These are phyloP conservation scores for Xenopus petersii DNA, from an alignment of 2,797 vertebrate species.

Conservation along the genomic window DNA sequence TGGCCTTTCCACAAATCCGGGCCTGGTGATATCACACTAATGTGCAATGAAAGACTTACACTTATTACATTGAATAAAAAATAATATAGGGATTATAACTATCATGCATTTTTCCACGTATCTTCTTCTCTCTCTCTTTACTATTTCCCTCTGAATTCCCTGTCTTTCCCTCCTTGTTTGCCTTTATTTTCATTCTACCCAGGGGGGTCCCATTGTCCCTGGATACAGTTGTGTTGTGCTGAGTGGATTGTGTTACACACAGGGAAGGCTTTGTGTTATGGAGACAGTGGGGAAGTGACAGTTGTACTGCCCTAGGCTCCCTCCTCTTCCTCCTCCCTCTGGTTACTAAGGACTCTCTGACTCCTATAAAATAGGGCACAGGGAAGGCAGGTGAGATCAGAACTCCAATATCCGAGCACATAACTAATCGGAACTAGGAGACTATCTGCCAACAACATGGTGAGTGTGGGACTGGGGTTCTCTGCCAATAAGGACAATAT, in stretches of 20 bases:
- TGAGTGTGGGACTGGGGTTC: background rate
- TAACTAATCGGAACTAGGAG: constrained; percentile 30
- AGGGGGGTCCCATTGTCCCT: constrained; percentile 12
- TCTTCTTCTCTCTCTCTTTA: background rate
- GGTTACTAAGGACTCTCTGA: constrained; percentile 24
- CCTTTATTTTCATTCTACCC: background rate
- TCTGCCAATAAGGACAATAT: no score
- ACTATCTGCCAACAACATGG: constrained; percentile 11
- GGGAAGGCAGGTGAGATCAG: background rate
- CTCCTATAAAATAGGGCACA: constrained; percentile 8
- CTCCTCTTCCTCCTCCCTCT: background rate
- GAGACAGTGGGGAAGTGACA: background rate
- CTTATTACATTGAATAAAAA: no score
- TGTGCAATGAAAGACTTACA: no score
- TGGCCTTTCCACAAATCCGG: no score
- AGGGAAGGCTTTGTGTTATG: background rate
- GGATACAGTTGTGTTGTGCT: constrained; percentile 20
- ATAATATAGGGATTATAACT: no score
- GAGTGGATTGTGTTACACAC: background rate
- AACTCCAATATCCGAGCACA: constrained; percentile 16
- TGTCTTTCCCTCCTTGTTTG: background rate
- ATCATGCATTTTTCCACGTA: no score
- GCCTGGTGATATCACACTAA: no score
- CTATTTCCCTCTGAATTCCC: background rate
- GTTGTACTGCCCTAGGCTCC: background rate